phyloP scores from a whole-genome alignment of 2,797 vertebrate genomes.

The Numenius phaeopus region DNA sequence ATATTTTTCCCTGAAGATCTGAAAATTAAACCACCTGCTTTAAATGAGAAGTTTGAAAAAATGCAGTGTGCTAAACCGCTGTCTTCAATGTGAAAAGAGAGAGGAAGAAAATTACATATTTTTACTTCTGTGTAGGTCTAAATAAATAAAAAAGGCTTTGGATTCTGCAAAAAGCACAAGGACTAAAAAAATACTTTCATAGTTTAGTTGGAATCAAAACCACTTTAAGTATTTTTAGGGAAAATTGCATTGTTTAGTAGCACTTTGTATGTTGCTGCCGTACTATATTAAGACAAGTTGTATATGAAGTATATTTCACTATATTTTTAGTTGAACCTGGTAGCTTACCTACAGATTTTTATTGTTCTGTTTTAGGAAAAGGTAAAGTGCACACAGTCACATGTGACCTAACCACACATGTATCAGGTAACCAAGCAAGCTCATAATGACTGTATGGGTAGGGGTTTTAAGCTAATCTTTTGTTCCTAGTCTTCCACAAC shows the following conservation, averaged over 20 bases:
- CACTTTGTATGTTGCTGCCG: fast-evolving
- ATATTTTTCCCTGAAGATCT: conserved; percentile 43
- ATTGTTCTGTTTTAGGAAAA: background rate
- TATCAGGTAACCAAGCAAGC: background rate
- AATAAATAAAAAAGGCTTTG: background rate
- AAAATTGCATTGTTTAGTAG: background rate
- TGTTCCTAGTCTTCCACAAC: background rate
- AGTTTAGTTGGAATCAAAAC: background rate
- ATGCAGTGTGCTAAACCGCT: background rate
- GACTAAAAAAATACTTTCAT: background rate
- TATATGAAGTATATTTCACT: background rate
- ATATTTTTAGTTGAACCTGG: background rate
- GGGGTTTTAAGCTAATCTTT: background rate
- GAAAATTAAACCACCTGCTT: conserved; percentile 36
- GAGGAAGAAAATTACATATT: background rate
- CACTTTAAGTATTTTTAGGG: fast-evolving
- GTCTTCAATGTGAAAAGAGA: background rate
- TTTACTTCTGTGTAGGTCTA: background rate
- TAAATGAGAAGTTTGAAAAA: conserved; percentile 24
- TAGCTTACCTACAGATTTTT: background rate
- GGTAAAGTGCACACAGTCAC: background rate
- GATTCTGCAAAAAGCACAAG: background rate
- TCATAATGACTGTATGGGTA: background rate
- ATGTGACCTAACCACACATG: fast-evolving
- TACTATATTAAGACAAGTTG: background rate